Evolutionary conservation across 2,797 vertebrate species (phyloP).

Genomic region (Pteropus rufus): DNA sequence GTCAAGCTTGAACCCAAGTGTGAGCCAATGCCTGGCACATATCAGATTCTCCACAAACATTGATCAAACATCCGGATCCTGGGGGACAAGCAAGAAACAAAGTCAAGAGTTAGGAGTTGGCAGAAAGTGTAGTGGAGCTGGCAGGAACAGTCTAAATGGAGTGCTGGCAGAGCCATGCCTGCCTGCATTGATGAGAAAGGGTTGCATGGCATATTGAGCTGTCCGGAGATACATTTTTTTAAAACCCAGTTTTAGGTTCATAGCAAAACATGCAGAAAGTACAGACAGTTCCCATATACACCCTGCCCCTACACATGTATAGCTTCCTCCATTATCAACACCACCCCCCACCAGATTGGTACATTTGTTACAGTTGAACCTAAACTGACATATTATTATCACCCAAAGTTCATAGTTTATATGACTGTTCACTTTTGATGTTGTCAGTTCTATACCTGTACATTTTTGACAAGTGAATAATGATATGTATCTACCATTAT

Average conservation of each 20-base stretch:
- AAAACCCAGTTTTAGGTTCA: not conserved
- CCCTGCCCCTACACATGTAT: fast-evolving
- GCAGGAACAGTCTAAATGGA: not conserved
- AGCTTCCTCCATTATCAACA: not conserved
- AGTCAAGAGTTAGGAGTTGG: not conserved
- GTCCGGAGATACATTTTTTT: not conserved
- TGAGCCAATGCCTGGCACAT: not conserved
- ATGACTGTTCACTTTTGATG: not conserved
- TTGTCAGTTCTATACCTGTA: not conserved
- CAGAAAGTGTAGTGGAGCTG: not conserved
- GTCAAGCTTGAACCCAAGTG: not conserved
- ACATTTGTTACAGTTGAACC: not conserved
- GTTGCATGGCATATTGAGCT: not conserved
- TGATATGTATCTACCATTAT: not conserved
- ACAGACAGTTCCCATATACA: not conserved
- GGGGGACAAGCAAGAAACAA: not conserved
- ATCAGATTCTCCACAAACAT: not conserved
- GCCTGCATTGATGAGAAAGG: not conserved
- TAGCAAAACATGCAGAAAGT: not conserved
- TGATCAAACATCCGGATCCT: not conserved
- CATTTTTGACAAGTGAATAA: not conserved
- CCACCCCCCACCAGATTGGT: not conserved
- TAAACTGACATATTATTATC: not conserved
- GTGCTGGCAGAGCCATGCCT: not conserved
- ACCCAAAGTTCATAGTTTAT: not conserved